Conservation (phyloP, 1,140 invertebrate genomes). For the Pygmarrhopalites habei region DNA sequence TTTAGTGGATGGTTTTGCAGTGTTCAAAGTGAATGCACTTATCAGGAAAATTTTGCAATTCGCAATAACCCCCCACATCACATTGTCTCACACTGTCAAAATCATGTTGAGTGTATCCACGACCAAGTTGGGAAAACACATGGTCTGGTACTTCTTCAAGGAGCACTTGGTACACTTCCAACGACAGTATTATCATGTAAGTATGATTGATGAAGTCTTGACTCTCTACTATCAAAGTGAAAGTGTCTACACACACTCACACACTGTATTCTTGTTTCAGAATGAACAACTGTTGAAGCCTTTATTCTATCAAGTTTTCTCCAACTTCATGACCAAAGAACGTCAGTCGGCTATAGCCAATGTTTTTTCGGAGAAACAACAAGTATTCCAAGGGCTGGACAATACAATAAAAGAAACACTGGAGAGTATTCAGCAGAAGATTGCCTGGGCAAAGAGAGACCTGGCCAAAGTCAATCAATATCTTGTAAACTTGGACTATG, state of each 20-base stretch:
- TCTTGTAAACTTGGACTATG: no score
- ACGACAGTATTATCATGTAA: slow-evolving; percentile 2
- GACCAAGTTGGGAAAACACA: not conserved
- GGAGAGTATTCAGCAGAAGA: slow-evolving; percentile 6
- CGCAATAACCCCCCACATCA: not conserved
- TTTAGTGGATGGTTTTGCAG: not conserved
- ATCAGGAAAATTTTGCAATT: slow-evolving; percentile 12
- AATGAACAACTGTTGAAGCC: slow-evolving; percentile 4
- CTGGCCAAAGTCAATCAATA: not conserved
- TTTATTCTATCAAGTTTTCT: not conserved
- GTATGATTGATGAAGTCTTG: not conserved
- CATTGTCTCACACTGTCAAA: not conserved
- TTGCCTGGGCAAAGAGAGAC: not conserved
- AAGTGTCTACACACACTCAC: not conserved
- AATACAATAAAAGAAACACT: not conserved
- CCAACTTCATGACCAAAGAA: slow-evolving; percentile 2
- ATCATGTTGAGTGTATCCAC: not conserved
- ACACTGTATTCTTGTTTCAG: not conserved
- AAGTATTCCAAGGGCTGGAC: not conserved
- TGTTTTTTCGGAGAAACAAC: not conserved
- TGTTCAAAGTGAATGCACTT: not conserved
- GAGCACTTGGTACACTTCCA: not conserved
- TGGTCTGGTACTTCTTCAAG: slow-evolving; percentile 9
- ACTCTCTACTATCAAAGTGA: not conserved
- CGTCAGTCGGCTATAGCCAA: not conserved